Conservation (phyloP, 1,140 invertebrate species). For the Acyrthosiphon pisum region DNA sequence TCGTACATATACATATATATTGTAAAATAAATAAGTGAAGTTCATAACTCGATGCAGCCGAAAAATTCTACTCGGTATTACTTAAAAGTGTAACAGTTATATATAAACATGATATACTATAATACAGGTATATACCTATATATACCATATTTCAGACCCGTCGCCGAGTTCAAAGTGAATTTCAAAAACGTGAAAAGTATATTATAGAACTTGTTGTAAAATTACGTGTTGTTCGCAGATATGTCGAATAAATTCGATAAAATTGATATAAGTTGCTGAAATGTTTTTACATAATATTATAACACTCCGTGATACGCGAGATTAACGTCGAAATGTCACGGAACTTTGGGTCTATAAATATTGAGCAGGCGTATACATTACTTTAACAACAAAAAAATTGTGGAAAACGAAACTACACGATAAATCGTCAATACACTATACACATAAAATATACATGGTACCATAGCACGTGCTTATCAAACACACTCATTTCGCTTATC, state of each 20-base stretch:
- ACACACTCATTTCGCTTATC: not conserved
- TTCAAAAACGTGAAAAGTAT: not conserved
- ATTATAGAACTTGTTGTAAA: not conserved
- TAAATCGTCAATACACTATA: not conserved
- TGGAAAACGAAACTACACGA: not conserved
- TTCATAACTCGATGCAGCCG: not conserved
- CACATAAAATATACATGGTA: not conserved
- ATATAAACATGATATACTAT: not conserved
- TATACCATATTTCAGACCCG: not conserved
- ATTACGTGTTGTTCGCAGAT: not conserved
- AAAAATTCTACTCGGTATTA: not conserved
- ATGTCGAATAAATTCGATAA: not conserved
- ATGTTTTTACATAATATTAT: not conserved
- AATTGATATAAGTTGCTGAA: not conserved
- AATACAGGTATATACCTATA: no score
- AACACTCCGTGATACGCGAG: not conserved
- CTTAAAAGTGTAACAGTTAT: not conserved
- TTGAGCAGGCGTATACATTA: not conserved
- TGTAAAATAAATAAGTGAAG: not conserved
- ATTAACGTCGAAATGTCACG: not conserved
- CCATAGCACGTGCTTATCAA: not conserved
- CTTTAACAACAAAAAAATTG: not conserved
- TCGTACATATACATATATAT: not conserved
- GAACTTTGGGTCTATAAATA: not conserved
- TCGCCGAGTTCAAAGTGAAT: not conserved